Evolutionary conservation across 2,113 vertebrate species (phyloP).

Genomic region (Callipepla californica): DNA sequence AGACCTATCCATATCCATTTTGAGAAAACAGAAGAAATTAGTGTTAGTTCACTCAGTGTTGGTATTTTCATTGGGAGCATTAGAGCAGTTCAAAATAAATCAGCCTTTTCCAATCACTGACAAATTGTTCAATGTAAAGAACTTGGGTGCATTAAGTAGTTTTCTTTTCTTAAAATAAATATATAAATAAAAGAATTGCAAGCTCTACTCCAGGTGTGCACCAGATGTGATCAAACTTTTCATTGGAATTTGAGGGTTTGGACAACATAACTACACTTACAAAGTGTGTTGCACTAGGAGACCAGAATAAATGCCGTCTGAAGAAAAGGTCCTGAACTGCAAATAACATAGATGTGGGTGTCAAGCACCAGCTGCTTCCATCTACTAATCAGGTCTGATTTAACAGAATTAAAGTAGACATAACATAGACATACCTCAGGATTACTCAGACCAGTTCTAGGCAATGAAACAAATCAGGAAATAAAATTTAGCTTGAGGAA

Average conservation of each 20-base stretch:
- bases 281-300: background rate
- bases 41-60: background rate
- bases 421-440: background rate
- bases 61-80: background rate
- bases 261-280: background rate
- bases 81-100: background rate
- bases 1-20: background rate
- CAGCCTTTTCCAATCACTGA: background rate
- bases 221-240: slow-evolving; percentile 10
- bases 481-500: background rate
- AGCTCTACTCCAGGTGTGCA: background rate
- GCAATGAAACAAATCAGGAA: background rate
- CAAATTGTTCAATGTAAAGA: background rate
- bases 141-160: background rate
- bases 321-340: background rate
- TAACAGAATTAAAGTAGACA: background rate
- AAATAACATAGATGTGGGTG: background rate
- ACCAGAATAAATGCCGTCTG: background rate
- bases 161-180: background rate
- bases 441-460: background rate
- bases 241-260: background rate
- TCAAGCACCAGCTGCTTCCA: background rate
- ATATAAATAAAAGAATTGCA: background rate
- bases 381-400: background rate
- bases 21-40: background rate